These are phyloP conservation scores for Pseudopipra pipra DNA, from an alignment of 2,113 vertebrate genomes.

Conservation along the genomic window DNA sequence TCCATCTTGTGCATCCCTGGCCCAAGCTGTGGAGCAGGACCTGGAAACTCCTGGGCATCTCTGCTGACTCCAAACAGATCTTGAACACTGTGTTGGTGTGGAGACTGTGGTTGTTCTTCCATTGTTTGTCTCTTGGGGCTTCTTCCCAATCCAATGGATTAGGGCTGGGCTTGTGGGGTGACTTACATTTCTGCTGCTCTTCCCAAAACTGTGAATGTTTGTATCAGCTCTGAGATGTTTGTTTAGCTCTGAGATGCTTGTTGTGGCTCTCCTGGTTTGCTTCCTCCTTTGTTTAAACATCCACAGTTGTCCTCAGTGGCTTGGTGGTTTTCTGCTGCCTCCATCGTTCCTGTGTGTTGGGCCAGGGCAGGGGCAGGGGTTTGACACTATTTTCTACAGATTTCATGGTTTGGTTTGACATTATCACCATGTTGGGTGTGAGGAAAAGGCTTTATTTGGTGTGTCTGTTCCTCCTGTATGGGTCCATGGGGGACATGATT, in stretches of 20 bases:
- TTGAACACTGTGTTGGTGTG: not conserved
- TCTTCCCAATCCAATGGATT: rapidly evolving
- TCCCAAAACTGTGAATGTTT: not conserved
- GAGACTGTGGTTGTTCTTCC: not conserved
- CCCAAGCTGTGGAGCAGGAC: not conserved
- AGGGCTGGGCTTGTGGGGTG: not conserved
- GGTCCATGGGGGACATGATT: rapidly evolving
- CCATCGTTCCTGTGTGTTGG: rapidly evolving
- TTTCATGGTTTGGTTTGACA: not conserved
- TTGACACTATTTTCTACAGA: not conserved
- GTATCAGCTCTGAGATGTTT: not conserved
- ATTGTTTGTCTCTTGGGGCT: not conserved
- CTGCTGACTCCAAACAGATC: not conserved
- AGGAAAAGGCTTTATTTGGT: not conserved
- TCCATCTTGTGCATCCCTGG: not conserved
- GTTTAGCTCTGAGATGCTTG: not conserved
- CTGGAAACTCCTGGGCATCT: not conserved
- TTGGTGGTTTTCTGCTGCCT: not conserved
- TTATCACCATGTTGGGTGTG: rapidly evolving
- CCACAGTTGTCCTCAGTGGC: not conserved
- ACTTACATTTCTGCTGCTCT: not conserved
- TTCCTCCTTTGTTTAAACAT: not conserved
- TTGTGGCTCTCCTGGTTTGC: not conserved
- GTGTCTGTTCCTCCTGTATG: not conserved
- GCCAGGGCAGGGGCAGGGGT: not conserved